Conservation (phyloP, 2,888 invertebrate species). For the Limnephilus rhombicus region DNA sequence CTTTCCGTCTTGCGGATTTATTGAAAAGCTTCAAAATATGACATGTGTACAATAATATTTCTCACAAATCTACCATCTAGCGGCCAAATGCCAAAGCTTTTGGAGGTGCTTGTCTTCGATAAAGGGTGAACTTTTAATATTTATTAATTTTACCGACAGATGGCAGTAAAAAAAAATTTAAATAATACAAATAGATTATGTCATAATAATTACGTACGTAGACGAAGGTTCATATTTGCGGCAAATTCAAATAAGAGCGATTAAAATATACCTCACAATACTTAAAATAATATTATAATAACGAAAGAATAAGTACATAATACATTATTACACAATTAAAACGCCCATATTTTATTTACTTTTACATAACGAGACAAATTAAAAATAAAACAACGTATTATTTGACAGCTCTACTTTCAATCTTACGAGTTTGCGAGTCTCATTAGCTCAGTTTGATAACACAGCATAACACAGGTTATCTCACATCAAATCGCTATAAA, state of each 20-base stretch:
- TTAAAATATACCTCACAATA: neutral
- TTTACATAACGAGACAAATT: neutral
- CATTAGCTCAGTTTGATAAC: neutral
- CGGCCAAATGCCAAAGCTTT: neutral
- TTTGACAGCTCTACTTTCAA: constrained; percentile 29
- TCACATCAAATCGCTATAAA: neutral
- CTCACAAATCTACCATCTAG: neutral
- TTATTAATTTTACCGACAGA: neutral
- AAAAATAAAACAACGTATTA: neutral
- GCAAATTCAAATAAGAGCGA: neutral
- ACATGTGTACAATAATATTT: no score
- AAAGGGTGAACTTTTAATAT: neutral
- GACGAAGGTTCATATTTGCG: neutral
- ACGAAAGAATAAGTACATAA: neutral
- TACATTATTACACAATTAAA: neutral
- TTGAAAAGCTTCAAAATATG: no score
- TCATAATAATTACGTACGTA: neutral
- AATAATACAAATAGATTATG: no score
- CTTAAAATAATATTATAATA: neutral
- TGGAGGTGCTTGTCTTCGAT: neutral
- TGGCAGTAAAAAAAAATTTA: neutral
- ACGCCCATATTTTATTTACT: neutral
- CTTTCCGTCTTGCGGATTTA: no score
- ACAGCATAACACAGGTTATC: neutral
- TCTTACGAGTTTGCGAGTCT: no score